Evolutionary conservation across 2,113 vertebrate genomes (phyloP), one percentile per base, ranked within the genome.

Genomic region (Stegastes partitus): DNA sequence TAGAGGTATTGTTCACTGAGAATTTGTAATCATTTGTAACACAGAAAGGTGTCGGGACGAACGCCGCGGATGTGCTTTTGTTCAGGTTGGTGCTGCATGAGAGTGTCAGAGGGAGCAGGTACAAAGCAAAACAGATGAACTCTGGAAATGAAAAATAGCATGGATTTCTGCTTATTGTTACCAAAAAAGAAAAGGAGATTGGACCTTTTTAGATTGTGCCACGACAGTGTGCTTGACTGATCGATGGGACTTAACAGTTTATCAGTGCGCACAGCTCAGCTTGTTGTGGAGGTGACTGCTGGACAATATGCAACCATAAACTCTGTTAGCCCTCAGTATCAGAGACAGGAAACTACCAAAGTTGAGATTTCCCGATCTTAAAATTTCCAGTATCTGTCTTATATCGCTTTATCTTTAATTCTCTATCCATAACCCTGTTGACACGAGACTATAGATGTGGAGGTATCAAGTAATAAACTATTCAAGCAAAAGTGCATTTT

Each of bases 131-230:
- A 94, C 92, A 94, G 93, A 63, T 95, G 94, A 93, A 91, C 28
- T 91, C 88, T 94, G 89, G 96, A 95, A 96, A 96, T 97, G 96
- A 96, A 97, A 96, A 96, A 95, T 94, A 95, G 96, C 96, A 96
- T 96, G 91, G 94, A 95, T 96, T 95, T 95, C 94, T 96, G 94
- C 94, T 93, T 95, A 95, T 96, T 96, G 94, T 97, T 95, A 95
- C 93, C 93, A 95, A 93, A 92, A 96, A 96, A 96, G 91, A 94
- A 3, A n/a, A 50, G 47, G 47, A 19, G 18, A 21, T 5, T 2
- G 2, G 3, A 1, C 39, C n/a, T 51, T 95, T 95, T 92, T 96
- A 95, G 95, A 96, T 93, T 89, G 92, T 89, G 84, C 87, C 87
- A 2, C 92, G 90, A 92, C 94, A 92, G 92, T 94, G 93, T 93